Base-by-base conservation (phyloP, 2,797 vertebrate genomes). In the Acrossocheilus wenchowensis region DNA sequence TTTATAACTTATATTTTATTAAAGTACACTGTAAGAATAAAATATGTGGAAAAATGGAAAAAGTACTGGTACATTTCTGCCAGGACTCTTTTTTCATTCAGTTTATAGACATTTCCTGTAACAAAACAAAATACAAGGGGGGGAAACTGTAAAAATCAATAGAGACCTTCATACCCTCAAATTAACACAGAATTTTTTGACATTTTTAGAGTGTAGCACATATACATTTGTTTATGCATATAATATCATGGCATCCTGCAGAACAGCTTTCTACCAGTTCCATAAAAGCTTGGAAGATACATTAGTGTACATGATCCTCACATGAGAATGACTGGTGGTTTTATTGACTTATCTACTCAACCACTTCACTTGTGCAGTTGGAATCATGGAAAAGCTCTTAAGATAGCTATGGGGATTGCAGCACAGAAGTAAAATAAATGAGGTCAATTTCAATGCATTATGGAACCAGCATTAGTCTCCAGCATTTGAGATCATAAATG, bases 291-390 rank as follows among this genome's bases (percentile, higher is more conserved):
- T 50, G 11, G 23, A 41, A 57, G 68, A 72, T 26, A 41, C 66
- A 82, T 54, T 82, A 17, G 48, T 39, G 52, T 36, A 39, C 48
- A 78, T 36, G 48, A 82, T 71, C 81, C 50, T 57, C 68, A 72
- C 50, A 72, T 57, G 36, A 69, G 54, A 80, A 72, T 86, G 41
- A 57, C 34, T 82, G 48, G 48, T 69, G 64, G 34, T 57, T 82
- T 54, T 72, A 82, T 82, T 57, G 81, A 72, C 81, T 66, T 81
- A 43, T 68, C 26, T 80, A 48, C 78, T 68, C 41, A 81, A 81
- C 41, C 62, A 48, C 41, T 81, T 68, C 36, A 71, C 80, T 82
- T 41, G 17, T 12, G 48, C 34, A 72, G 68, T 54, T 72, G 30
- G 36, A 57, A 72, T 82, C 81, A 72, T 57, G 26, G 66, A 26